Percentiles rank a stretch among this genome's conserved stretches.
These are phyloP conservation scores for Episyrphus balteatus DNA, from an alignment of 1,140 invertebrate genomes.

Conservation along the genomic window DNA sequence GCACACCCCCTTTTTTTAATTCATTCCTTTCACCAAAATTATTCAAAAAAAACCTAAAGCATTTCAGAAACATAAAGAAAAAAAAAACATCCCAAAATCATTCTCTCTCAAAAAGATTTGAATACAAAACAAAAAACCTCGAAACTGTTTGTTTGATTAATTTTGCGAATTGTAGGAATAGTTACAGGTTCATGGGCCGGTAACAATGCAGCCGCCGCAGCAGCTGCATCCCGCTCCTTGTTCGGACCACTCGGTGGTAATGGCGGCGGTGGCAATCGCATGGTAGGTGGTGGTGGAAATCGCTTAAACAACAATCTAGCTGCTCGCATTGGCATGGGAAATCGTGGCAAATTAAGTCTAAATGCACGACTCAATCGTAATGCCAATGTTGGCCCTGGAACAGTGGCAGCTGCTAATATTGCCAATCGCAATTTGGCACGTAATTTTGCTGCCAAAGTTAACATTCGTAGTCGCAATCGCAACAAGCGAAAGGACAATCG, in stretches of 20 bases:
- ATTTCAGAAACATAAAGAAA: background rate
- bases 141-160: conserved; percentile 2
- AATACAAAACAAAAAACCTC: background rate
- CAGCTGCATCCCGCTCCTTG: background rate
- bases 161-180: conserved; percentile 3
- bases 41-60: too few species aligned
- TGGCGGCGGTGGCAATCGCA: background rate
- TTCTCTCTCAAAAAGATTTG: too few species aligned
- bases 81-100: too few species aligned
- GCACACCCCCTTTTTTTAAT: background rate
- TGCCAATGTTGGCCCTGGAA: background rate
- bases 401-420: background rate
- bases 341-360: background rate
- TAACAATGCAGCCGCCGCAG: background rate
- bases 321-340: background rate
- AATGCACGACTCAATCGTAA: background rate
- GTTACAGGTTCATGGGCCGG: conserved; percentile 7
- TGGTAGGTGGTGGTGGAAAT: too few species aligned
- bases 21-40: background rate
- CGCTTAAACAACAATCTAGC: too few species aligned
- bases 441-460: background rate
- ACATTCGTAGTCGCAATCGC: background rate
- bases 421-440: background rate
- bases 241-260: background rate
- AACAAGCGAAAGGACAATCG: conserved; percentile 1